Base-by-base conservation (phyloP, 2,797 vertebrate species). In the Pygocentrus nattereri region DNA sequence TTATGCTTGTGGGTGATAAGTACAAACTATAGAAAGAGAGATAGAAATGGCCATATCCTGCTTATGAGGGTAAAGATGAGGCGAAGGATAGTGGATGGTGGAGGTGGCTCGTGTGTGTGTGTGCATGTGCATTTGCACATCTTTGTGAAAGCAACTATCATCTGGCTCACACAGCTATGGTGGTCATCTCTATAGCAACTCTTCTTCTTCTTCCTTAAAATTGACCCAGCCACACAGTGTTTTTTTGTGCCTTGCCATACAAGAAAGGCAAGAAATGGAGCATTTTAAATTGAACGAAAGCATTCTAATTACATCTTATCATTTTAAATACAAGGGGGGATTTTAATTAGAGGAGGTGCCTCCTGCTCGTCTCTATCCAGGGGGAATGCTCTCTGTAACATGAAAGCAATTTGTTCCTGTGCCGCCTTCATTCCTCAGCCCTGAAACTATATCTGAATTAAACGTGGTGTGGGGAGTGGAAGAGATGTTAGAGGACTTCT, bases 161-260 rank as follows among this genome's bases (percentile, higher is more conserved):
- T 52, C 15, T 27, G 19, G 27, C 21, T n/a, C 76, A 44, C 80
- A 52, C 61, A 73, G 85, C 86, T 83, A 70, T 82, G 49, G 74
- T 88, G 88, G 91, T 92, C 91, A 93, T 93, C 88, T 84, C 91
- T 90, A 93, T 92, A 92, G 93, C 90, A 93, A 92, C 91, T 90
- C 85, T 64, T 76, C 71, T 82, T 90, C 85, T 58, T 78, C 71
- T 82, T 88, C 74, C 50, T 79, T 85, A 85, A 83, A 82, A 83
- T 84, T 84, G 47, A 82, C 86, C 59, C 23, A 50, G 59, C 44
- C 8, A 70, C 86, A 84, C 79, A 47, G 25, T 70, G 84, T 12
- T n/a, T n/a, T n/a, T n/a, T n/a, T n/a, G n/a, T 69, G 23, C 27
- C 52, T 82, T 74, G 64, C 71, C 76, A 80, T 76, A 69, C 59